Percentiles rank a stretch among this genome's conserved stretches.
These are phyloP conservation scores for Tamandua tetradactyla DNA, from an alignment of 2,797 vertebrate genomes.

Conservation along the genomic window DNA sequence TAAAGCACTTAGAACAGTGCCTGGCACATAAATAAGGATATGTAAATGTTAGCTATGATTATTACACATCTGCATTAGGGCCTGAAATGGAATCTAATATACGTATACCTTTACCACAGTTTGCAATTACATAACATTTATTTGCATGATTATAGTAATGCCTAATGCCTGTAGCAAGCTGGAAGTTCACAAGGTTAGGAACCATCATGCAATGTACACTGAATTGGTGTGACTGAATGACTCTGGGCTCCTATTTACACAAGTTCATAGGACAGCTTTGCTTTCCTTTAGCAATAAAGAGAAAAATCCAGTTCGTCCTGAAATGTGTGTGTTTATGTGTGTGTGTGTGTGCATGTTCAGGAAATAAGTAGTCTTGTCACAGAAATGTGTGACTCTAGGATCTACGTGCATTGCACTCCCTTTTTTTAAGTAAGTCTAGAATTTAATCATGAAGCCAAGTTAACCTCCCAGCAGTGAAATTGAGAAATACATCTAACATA, in stretches of 20 bases:
- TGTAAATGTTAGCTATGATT: background rate
- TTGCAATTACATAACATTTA: background rate
- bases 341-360: background rate
- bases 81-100: background rate
- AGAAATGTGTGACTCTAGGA: background rate
- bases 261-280: background rate
- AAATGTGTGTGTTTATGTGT: background rate
- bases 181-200: background rate
- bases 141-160: background rate
- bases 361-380: background rate
- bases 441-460: slow-evolving; percentile 58
- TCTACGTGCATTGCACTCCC: background rate
- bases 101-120: background rate
- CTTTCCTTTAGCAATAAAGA: slow-evolving; percentile 21
- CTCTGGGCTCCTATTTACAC: background rate
- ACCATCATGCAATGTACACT: background rate
- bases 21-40: background rate
- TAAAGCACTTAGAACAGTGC: background rate
- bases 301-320: background rate
- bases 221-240: background rate
- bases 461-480: slow-evolving; percentile 27
- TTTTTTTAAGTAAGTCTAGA: slow-evolving; percentile 14
- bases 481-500: slow-evolving; percentile 47
- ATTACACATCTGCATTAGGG: background rate
- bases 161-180: background rate